A percentile compares a stretch with the other conserved stretches of the same genome.
These are phyloP conservation scores for Philonicus albiceps DNA, from an alignment of 2,888 invertebrate species.

Conservation along the genomic window DNA sequence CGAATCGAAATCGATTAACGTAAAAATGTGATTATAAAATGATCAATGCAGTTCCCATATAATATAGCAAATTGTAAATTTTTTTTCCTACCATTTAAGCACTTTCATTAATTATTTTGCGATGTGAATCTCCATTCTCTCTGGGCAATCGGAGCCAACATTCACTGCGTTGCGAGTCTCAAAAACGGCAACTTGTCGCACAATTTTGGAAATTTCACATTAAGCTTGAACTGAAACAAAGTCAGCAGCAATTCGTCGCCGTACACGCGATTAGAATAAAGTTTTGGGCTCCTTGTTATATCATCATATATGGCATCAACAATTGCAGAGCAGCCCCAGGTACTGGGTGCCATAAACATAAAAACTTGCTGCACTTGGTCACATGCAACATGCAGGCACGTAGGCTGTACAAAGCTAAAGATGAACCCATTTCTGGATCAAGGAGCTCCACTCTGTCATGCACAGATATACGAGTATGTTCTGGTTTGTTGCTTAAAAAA, in stretches of 20 bases:
- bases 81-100: not conserved
- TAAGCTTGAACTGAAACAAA: not conserved
- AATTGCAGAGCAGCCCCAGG: conserved; percentile 4
- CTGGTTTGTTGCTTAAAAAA: not conserved
- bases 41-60: not conserved
- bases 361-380: conserved; percentile 17
- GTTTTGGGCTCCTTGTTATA: conserved; percentile 11
- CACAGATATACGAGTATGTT: not conserved
- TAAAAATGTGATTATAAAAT: not conserved
- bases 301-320: conserved; percentile 21
- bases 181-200: conserved; percentile 2
- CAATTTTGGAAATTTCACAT: conserved; percentile 12
- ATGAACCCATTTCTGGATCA: conserved; percentile 36
- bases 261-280: conserved; percentile 6
- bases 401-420: not conserved
- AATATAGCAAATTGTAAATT: not conserved
- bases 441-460: conserved; percentile 19
- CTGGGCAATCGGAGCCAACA: not conserved
- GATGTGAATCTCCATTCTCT: conserved; percentile 22
- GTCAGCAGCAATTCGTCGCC: not conserved
- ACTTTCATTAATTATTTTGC: not conserved
- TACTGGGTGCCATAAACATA: not conserved
- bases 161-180: not conserved
- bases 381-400: not conserved
- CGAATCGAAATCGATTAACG: not conserved